Evolutionary conservation across 2,797 vertebrate species (phyloP), one percentile per base, ranked within the genome.

Genomic region (Cossypha dichroa): DNA sequence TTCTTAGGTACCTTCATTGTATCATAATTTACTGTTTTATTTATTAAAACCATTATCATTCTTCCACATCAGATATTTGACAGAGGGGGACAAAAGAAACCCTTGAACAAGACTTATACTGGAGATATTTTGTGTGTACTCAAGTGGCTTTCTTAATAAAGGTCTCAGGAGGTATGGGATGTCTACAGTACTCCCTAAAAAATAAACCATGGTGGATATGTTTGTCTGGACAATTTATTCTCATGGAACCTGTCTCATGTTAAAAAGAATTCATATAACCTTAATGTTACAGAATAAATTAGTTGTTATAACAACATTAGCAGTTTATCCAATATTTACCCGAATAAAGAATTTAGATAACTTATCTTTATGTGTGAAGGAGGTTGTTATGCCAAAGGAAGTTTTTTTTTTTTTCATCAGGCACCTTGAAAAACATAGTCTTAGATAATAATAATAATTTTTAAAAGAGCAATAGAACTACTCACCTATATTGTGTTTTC

Each of bases 11-110:
- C 64, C 59, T 38, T 80, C 49, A 85, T 64, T 63, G 28, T 45
- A 73, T 46, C 60, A 62, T 86, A 85, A 79, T 56, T 54, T 48
- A 72, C 68, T 34, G 63, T 28, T 97, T 96, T 97, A 98, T 98
- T 98, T 98, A 98, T 98, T 88, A 72, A 93, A 96, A 95, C 9
- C 15, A 85, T 46, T 82, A 45, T 79, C 54, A 63, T 93, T 96
- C 68, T 76, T 91, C 40, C 67, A 58, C 58, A 86, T 70, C 55
- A 80, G 72, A n/a, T 60, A 72, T 67, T 75, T 94, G 81, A 51
- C 36, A 18, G 43, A 62, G n/a, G 31, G 17, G 5, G 4, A 20
- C 15, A 31, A 58, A 60, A 22, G 58, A 26, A 55, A 15, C 0
- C 2, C 22, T 86, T 55, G n/a, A 95, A 51, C 34, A 90, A 59